Evolutionary conservation across 2,113 vertebrate genomes (phyloP).

Genomic region (Nibea albiflora): DNA sequence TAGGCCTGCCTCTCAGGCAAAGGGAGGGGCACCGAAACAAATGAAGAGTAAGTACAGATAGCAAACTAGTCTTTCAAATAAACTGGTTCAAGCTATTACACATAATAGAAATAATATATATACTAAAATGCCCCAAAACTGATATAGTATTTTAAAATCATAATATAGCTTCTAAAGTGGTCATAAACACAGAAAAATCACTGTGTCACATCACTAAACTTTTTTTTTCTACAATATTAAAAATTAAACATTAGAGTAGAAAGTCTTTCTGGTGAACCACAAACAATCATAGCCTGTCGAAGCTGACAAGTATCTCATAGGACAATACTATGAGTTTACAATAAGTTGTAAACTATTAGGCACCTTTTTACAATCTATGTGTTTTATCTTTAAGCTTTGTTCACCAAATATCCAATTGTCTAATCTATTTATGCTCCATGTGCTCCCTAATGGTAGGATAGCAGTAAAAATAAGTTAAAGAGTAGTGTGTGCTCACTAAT

Average conservation of each 20-base stretch:
- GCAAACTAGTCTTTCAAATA: not conserved
- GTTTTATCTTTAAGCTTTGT: constrained; percentile 17
- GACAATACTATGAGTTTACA: no score
- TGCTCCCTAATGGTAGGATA: constrained; percentile 26
- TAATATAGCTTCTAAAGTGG: not conserved
- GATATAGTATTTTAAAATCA: not conserved
- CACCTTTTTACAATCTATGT: constrained; percentile 20
- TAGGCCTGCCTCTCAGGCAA: constrained; percentile 73
- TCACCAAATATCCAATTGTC: constrained; percentile 20
- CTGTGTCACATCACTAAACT: not conserved
- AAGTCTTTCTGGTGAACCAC: no score
- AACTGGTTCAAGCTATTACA: not conserved
- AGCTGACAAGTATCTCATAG: not conserved
- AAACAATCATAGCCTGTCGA: not conserved
- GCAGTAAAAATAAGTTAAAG: constrained; percentile 34
- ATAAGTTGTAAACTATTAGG: constrained; percentile 23
- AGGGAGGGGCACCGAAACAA: constrained; percentile 85
- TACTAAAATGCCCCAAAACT: no score
- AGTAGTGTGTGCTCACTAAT: constrained; percentile 23
- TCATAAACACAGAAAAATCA: no score
- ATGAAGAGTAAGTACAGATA: constrained; percentile 92
- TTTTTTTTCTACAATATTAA: not conserved
- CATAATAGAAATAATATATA: no score
- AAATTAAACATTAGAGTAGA: no score
- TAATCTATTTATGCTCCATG: constrained; percentile 19